These are phyloP conservation scores for Xiphophorus birchmanni DNA, from an alignment of 2,797 vertebrate genomes.

Conservation along the genomic window DNA sequence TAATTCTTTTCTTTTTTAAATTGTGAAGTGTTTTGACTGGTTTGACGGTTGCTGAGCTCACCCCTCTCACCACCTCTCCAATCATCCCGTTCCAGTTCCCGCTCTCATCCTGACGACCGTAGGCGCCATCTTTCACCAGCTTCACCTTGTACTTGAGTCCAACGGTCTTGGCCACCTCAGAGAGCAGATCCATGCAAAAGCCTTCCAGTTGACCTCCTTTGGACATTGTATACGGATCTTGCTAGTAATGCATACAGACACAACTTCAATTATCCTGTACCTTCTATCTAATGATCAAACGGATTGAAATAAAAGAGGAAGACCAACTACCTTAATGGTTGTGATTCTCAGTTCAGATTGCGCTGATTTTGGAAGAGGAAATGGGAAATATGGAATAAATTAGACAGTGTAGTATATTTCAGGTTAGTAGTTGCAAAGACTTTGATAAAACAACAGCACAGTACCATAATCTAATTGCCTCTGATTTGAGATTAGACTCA, in stretches of 20 bases:
- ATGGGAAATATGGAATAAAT: constrained; percentile 8
- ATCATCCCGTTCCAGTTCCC: constrained; percentile 92
- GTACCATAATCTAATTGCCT: background rate
- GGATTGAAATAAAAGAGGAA: background rate
- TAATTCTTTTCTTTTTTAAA: background rate
- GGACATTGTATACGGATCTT: constrained; percentile 86
- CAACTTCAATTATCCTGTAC: background rate
- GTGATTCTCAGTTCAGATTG: constrained; percentile 81
- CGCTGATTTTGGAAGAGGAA: constrained; percentile 40
- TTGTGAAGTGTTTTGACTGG: background rate
- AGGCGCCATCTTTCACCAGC: constrained; percentile 85
- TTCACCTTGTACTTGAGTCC: constrained; percentile 86
- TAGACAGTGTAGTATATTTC: constrained; percentile 9
- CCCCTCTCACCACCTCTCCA: constrained; percentile 86
- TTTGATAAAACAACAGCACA: background rate
- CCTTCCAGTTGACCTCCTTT: constrained; percentile 84
- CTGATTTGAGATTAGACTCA: background rate
- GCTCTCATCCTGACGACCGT: constrained; percentile 77
- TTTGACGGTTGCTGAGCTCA: constrained; percentile 56
- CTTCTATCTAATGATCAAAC: background rate
- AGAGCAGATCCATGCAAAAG: constrained; percentile 89
- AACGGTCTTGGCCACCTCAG: constrained; percentile 82
- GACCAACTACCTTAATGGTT: constrained; percentile 85
- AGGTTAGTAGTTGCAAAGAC: background rate
- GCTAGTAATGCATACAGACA: constrained; percentile 61